Percentiles rank a stretch among this genome's conserved stretches.
phyloP scores from a whole-genome alignment of 2,888 invertebrate species.

The Aspidiotus rigidus region DNA sequence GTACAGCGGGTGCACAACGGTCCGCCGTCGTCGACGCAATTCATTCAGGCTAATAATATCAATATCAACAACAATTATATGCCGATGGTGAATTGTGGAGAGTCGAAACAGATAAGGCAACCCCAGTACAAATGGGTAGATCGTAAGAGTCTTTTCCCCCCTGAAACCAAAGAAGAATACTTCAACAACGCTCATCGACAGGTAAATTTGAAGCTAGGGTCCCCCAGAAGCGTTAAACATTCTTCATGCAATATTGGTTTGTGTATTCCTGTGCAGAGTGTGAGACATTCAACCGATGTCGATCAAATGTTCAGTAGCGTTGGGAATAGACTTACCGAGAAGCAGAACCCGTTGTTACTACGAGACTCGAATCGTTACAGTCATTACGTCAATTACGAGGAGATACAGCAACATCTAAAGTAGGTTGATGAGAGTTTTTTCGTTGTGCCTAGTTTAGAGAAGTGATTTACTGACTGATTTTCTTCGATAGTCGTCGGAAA shows the following conservation, averaged over 20 bases:
- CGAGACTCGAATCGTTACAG: constrained; percentile 50
- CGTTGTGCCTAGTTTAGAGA: too few relatives aligned
- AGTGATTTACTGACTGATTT: background rate
- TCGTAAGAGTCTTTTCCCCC: constrained; percentile 29
- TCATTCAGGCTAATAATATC: constrained; percentile 28
- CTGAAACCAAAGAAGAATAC: constrained; percentile 45
- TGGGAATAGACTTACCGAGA: constrained; percentile 49
- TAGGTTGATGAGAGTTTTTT: constrained; percentile 45
- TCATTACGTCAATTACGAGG: constrained; percentile 77
- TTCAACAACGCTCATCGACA: constrained; percentile 45
- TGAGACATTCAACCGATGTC: constrained; percentile 14
- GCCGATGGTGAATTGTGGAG: constrained; percentile 10
- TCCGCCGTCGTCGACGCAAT: constrained; percentile 34
- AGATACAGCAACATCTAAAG: constrained; percentile 75
- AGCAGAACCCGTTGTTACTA: constrained; percentile 42
- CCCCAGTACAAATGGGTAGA: constrained; percentile 27
- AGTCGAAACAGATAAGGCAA: constrained; percentile 4
- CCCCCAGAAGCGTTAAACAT: background rate
- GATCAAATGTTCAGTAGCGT: constrained; percentile 44
- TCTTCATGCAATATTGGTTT: background rate
- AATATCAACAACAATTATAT: constrained; percentile 29
- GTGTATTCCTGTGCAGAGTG: constrained; percentile 5
- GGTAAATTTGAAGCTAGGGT: constrained; percentile 38
- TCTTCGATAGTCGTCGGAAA: constrained; percentile 51
- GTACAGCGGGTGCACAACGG: constrained; percentile 52